Percentiles rank a stretch among this genome's conserved stretches.
These are phyloP conservation scores for Ictalurus punctatus DNA, from an alignment of 2,113 vertebrate species.

Conservation along the genomic window DNA sequence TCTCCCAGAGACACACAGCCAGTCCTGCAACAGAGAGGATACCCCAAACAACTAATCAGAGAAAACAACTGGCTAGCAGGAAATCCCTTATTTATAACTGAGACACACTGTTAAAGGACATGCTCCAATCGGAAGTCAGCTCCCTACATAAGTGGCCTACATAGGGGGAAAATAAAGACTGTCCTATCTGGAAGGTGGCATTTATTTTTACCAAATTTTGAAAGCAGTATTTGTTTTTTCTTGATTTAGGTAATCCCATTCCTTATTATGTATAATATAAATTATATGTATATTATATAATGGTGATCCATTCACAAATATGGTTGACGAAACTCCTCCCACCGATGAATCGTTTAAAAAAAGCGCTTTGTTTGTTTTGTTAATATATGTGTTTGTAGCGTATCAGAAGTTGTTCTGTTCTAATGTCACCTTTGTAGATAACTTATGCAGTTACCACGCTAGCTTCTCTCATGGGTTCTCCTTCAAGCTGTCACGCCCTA, in stretches of 20 bases:
- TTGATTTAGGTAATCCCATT: too few species aligned
- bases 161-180: neutral
- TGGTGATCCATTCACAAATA: neutral
- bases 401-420: neutral
- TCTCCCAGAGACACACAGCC: slow-evolving; percentile 59
- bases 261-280: too few species aligned
- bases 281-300: too few species aligned
- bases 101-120: neutral
- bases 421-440: neutral
- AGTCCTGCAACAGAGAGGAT: slow-evolving; percentile 51
- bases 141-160: neutral
- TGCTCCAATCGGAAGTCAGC: neutral
- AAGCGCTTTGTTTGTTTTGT: neutral
- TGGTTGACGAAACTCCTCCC: neutral
- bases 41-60: neutral
- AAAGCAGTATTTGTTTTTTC: too few species aligned
- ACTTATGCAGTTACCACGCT: neutral
- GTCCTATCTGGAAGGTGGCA: neutral
- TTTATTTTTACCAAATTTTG: too few species aligned
- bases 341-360: neutral
- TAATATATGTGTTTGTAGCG: neutral
- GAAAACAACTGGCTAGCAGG: too few species aligned
- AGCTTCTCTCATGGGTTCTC: neutral
- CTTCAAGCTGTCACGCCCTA: neutral
- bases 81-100: neutral